phyloP scores from a whole-genome alignment of 2,888 invertebrate species.

The Diarsia dahlii region DNA sequence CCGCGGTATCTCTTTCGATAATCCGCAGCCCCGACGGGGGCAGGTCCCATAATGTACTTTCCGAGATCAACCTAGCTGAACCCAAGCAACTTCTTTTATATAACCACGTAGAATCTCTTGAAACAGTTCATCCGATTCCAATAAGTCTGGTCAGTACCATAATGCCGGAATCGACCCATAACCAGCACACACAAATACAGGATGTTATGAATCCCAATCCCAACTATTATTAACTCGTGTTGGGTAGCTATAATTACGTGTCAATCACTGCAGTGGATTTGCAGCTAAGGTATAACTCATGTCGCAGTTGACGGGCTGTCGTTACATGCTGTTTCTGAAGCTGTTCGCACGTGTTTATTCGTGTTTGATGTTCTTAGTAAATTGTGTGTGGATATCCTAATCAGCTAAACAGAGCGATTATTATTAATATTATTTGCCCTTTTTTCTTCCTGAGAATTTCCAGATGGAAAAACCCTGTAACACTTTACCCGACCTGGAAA shows the following conservation, averaged over 20 bases:
- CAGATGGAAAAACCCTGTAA: too few species aligned
- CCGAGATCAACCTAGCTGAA: too few species aligned
- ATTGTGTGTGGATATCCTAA: neutral
- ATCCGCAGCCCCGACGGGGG: too few species aligned
- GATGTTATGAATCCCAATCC: constrained; percentile 16
- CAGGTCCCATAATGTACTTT: too few species aligned
- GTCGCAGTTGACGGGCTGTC: constrained; percentile 17
- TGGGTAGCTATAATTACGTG: constrained; percentile 44
- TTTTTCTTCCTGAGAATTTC: too few species aligned
- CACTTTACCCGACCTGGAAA: too few species aligned
- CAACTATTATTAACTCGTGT: constrained; percentile 43
- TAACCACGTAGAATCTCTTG: too few species aligned
- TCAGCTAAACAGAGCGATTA: neutral
- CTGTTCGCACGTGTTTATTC: constrained; percentile 32
- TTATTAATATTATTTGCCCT: too few species aligned
- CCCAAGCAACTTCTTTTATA: too few species aligned
- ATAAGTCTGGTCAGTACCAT: neutral
- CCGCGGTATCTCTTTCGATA: too few species aligned
- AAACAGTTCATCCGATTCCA: too few species aligned
- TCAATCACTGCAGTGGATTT: constrained; percentile 40
- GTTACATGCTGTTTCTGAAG: constrained; percentile 36
- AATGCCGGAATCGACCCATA: neutral
- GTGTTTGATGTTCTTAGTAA: constrained; percentile 44
- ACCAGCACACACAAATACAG: constrained; percentile 32
- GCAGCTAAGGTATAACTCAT: constrained; percentile 42